phyloP scores from a whole-genome alignment of 2,113 vertebrate genomes.

The Archocentrus centrarchus region DNA sequence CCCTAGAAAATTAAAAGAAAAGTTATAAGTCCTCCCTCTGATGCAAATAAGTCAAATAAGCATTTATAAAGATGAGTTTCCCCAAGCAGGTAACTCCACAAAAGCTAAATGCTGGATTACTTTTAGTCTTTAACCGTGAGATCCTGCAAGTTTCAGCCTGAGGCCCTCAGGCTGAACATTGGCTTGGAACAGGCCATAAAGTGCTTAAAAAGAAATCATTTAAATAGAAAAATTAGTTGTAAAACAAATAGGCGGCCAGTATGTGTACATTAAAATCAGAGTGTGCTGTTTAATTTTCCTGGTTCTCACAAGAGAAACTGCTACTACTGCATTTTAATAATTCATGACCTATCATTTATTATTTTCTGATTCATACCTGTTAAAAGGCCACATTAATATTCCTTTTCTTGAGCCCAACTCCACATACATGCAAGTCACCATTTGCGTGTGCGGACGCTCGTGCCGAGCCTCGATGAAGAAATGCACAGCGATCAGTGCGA shows the following conservation, averaged over 20 bases:
- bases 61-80: neutral
- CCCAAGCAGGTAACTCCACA: neutral
- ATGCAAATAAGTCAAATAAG: neutral
- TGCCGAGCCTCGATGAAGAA: constrained; percentile 52
- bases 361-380: neutral
- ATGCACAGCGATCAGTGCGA: constrained; percentile 70
- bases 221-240: no score
- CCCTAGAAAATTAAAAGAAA: neutral
- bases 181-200: neutral
- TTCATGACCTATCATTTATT: neutral
- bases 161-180: accelerated
- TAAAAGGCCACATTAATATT: neutral
- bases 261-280: no score
- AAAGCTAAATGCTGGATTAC: neutral
- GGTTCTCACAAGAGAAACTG: no score
- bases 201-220: no score
- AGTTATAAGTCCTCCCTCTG: neutral
- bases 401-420: neutral
- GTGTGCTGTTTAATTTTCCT: no score
- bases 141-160: neutral
- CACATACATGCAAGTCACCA: neutral
- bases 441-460: neutral
- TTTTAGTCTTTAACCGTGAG: no score
- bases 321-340: neutral
- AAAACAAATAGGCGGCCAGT: no score